Evolutionary conservation across 1,140 invertebrate species (phyloP), one percentile per base, ranked within the genome.

Genomic region (Plodia interpunctella): DNA sequence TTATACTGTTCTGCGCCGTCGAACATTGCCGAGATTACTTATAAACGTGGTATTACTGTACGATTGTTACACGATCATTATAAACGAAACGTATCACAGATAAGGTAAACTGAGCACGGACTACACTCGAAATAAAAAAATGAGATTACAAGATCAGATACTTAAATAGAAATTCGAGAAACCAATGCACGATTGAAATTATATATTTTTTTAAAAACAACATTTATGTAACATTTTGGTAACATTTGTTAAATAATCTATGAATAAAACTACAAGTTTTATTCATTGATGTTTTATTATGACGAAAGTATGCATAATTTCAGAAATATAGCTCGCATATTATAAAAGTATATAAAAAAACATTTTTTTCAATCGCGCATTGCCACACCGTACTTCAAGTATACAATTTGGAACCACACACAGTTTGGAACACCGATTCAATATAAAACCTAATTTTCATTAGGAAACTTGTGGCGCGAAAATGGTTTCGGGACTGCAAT

Each of bases 11-110:
- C n/a, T n/a, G n/a, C n/a, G n/a, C n/a, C n/a, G n/a, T n/a, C n/a
- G n/a, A n/a, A n/a, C n/a, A n/a, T n/a, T n/a, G n/a, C n/a, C n/a
- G n/a, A n/a, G n/a, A n/a, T n/a, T n/a, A n/a, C n/a, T n/a, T n/a
- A n/a, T n/a, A n/a, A n/a, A n/a, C n/a, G n/a, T n/a, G n/a, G n/a
- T n/a, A n/a, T n/a, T n/a, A n/a, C n/a, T n/a, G n/a, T n/a, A 44
- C 38, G 13, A 44, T 44, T 44, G 38, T n/a, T 44, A 78, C 73
- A 73, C 11, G 30, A 32, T 32, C 30, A 32, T 80, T 78, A 78
- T 72, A 73, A 81, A 87, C 69, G 70, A 76, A 83, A 79, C 72
- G 77, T 87, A 87, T 87, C 84, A 87, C 84, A 87, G 84, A 87
- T 80, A 85, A 77, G 68, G 68, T 72, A 79, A 51, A 25, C 68